Percentiles rank a stretch among this genome's conserved stretches.
phyloP scores from a whole-genome alignment of 2,888 invertebrate species.

The Empis livida region DNA sequence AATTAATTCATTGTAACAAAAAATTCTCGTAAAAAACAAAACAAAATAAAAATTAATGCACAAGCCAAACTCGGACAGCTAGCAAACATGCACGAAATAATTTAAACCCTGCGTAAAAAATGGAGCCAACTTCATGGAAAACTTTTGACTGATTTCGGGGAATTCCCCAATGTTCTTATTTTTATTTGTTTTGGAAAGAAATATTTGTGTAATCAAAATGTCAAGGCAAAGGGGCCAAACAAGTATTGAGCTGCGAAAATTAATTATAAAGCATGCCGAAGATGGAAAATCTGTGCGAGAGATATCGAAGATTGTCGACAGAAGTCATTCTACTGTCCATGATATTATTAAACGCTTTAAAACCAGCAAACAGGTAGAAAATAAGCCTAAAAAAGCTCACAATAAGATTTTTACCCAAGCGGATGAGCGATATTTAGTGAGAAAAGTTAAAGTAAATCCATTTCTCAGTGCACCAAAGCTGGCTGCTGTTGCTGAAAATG shows the following conservation, averaged over 20 bases:
- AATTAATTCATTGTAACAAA: too few species aligned
- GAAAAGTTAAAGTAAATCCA: slow-evolving; percentile 5
- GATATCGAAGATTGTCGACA: slow-evolving; percentile 6
- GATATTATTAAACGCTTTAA: slow-evolving; percentile 1
- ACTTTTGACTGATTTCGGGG: too few species aligned
- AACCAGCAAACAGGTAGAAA: slow-evolving; percentile 4
- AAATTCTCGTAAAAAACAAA: too few species aligned
- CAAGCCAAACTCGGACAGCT: too few species aligned
- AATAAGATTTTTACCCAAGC: slow-evolving; percentile 5
- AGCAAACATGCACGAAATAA: too few species aligned
- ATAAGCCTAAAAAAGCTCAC: neutral
- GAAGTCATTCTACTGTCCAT: slow-evolving; percentile 9
- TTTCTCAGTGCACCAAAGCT: slow-evolving; percentile 2
- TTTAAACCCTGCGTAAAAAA: too few species aligned
- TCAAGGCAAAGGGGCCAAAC: slow-evolving; percentile 6
- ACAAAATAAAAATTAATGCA: too few species aligned
- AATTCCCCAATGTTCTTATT: too few species aligned
- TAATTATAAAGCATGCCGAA: slow-evolving; percentile 6
- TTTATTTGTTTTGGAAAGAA: too few species aligned
- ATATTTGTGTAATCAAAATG: neutral
- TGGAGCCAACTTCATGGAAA: too few species aligned
- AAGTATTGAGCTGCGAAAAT: slow-evolving; percentile 2
- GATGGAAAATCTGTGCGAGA: slow-evolving; percentile 9
- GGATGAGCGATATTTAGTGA: slow-evolving; percentile 4
- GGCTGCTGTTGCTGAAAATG: too few species aligned